Base-by-base conservation (phyloP, 2,113 vertebrate genomes). In the Chaetops frenatus region DNA sequence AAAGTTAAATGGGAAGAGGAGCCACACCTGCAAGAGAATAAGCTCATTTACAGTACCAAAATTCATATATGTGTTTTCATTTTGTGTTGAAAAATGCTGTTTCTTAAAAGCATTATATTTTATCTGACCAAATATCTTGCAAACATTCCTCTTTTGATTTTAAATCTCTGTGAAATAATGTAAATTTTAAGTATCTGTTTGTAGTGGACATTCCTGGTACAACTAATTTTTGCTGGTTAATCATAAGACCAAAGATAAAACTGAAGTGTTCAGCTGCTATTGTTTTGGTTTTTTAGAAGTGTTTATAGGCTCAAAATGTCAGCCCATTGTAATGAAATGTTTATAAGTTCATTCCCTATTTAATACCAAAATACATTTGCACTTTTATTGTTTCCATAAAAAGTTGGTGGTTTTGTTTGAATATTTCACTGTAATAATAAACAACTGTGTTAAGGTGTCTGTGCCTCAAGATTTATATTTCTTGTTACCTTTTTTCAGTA, bases 341-440 rank as follows among this genome's bases (percentile, higher is more conserved):
- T 93, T 89, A 79, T 70, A 69, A 94, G 88, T 89, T 92, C 61
- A 50, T 96, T 94, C 97, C 81, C 61, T 97, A 73, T 97, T 96
- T 94, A 93, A 96, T 95, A 57, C 92, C 90, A 86, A 95, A 95
- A 73, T 96, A 95, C 88, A 95, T 95, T 95, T 97, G 97, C 97
- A 98, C 98, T 98, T 98, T 95, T 28, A 74, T 85, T 95, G 94
- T 88, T 96, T 69, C 69, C 79, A 92, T 95, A 45, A 86, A 74
- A 96, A 54, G 66, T 79, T 81, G 83, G 50, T 94, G 89, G 91
- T 42, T 94, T 83, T 80, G 40, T 94, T 97, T 95, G 95, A 90
- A 51, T 95, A 90, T 83, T 96, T 96, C 94, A 95, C 94, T 96
- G 70, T 94, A 82, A 94, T 81, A 98, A 98, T 98, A 98, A 98